Evolutionary conservation across 2,888 invertebrate species (phyloP), one percentile per base, ranked within the genome.

Genomic region (Actias luna): DNA sequence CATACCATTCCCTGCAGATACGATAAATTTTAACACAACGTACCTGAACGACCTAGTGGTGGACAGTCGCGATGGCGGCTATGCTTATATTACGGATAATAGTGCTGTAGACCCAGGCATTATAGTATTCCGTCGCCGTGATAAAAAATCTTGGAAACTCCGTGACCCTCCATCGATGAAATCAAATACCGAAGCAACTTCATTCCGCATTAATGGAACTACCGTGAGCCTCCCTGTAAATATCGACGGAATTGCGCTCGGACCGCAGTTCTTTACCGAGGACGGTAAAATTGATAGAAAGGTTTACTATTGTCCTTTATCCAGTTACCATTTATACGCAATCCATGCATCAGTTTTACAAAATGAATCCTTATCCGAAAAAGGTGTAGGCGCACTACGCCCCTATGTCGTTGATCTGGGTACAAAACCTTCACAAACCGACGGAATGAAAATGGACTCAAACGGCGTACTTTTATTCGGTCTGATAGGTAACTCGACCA

Each of bases 381-480:
- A 75, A 63, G 83, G 82, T 10, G 82, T 85, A 5, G 83, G 84
- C 58, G 85, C 85, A 10, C 67, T 92, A 7, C 84, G 88, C n/a
- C 84, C 89, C 0, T 85, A 92, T 66, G 93, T 96, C 0, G 89
- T 84, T 8, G 94, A 95, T 67, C 82, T 95, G 50, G 96, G 95
- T 0, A 75, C 84, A 0, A 96, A 95, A 77, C 82, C 91, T 0
- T 95, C 96, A 0, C 95, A 96, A 80, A 94, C 95, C 0, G 96
- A 95, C 73, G 96, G 96, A 0, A 96, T 96, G 95, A 93, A 94
- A 65, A 95, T 96, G 95, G 95, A 96, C 71, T 93, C 95, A 18
- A 86, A 89, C 22, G 96, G 96, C 2, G 81, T 94, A 5, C 88
- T 96, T 12, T 96, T 95, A 85, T 96, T 93, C 80, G 96, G 96